A percentile compares a stretch with the other conserved stretches of the same genome.
Evolutionary conservation across 2,888 invertebrate genomes (phyloP).

Genomic region (Orgyia antiqua): DNA sequence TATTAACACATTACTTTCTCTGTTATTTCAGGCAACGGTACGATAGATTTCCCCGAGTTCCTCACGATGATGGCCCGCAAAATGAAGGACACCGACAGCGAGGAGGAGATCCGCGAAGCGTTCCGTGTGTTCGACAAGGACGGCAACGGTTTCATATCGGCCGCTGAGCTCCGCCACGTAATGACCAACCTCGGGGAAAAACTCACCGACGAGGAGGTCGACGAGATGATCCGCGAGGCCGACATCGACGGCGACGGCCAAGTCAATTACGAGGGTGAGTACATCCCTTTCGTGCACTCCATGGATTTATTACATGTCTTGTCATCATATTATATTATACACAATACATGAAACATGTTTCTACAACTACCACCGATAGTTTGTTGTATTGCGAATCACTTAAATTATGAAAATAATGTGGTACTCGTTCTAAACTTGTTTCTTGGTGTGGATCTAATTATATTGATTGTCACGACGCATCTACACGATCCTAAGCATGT

Average conservation of each 20-base stretch:
- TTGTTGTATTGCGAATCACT: too few species aligned
- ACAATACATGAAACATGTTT: conserved; percentile 7
- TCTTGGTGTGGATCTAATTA: too few species aligned
- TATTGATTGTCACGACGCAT: too few species aligned
- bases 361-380: background rate
- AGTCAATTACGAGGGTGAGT: conserved; percentile 96
- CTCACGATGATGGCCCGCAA: conserved; percentile 99
- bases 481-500: too few species aligned
- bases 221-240: conserved; percentile 99
- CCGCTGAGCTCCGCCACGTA: conserved; percentile 98
- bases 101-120: conserved; percentile 99
- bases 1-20: background rate
- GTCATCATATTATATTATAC: too few species aligned
- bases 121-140: conserved; percentile 99
- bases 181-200: conserved; percentile 99
- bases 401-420: too few species aligned
- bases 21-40: conserved; percentile 93
- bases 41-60: conserved; percentile 99
- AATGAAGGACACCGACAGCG: conserved; percentile 99
- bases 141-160: conserved; percentile 99
- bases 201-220: conserved; percentile 99
- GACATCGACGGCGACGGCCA: conserved; percentile 99
- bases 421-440: too few species aligned
- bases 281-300: background rate
- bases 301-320: background rate